Percentiles rank a stretch among this genome's conserved stretches.
phyloP scores from a whole-genome alignment of 2,797 vertebrate genomes.

The Glossophaga mutica region DNA sequence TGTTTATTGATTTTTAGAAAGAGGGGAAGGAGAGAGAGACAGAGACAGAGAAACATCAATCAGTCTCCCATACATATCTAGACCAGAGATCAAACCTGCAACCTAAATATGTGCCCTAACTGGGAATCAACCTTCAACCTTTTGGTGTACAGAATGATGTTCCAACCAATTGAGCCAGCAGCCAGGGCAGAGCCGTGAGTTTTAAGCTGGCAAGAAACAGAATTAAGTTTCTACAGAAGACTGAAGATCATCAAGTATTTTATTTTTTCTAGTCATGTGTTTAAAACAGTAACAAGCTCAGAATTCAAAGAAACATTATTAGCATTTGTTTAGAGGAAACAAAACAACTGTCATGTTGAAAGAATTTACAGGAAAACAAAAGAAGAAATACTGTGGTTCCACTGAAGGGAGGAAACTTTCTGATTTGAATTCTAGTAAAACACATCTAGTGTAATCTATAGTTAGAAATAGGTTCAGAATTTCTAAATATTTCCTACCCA shows the following conservation, averaged over 20 bases:
- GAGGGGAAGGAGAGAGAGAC: too few relatives aligned
- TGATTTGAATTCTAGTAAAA: constrained; percentile 42
- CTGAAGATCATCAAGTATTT: not conserved
- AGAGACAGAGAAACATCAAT: not conserved
- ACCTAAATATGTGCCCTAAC: not conserved
- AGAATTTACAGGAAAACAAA: constrained; percentile 25
- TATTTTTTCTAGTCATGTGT: not conserved
- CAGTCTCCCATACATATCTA: not conserved
- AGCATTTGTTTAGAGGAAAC: constrained; percentile 25
- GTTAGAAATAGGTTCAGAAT: constrained; percentile 20
- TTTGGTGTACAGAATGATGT: not conserved
- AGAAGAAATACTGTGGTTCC: constrained; percentile 15
- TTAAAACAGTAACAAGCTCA: constrained; percentile 44
- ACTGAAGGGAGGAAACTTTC: not conserved
- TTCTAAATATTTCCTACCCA: constrained; percentile 26
- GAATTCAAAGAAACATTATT: constrained; percentile 5
- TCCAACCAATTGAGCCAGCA: not conserved
- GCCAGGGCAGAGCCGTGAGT: not conserved
- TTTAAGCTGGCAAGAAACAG: constrained; percentile 21
- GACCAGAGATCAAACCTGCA: not conserved
- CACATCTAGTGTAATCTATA: not conserved
- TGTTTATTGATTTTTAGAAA: not conserved
- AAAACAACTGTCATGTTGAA: not conserved
- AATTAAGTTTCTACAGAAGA: not conserved
- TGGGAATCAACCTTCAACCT: not conserved